These are phyloP conservation scores for Hydrolagus colliei DNA, from an alignment of 2,797 vertebrate genomes.

Conservation along the genomic window DNA sequence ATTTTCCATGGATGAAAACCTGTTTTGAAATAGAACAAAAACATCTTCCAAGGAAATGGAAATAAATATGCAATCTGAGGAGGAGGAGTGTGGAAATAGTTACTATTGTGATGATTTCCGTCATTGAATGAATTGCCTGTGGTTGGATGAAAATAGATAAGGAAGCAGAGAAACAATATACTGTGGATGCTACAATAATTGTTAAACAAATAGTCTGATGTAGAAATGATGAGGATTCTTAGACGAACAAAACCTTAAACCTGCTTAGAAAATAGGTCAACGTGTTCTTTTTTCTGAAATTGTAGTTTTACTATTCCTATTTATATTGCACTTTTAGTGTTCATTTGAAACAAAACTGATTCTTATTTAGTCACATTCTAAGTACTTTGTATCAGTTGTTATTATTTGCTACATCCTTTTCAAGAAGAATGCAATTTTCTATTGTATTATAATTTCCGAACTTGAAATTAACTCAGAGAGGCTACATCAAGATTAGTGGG, in stretches of 20 bases:
- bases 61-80: background rate
- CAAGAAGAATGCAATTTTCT: background rate
- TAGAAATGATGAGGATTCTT: background rate
- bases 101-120: background rate
- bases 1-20: background rate
- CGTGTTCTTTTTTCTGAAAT: background rate
- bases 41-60: background rate
- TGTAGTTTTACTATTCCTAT: background rate
- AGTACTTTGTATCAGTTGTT: background rate
- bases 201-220: background rate
- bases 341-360: too few relatives aligned
- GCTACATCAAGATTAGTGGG: background rate
- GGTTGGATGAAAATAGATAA: constrained; percentile 9
- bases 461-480: background rate
- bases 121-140: background rate
- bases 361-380: background rate
- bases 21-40: background rate
- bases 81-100: background rate
- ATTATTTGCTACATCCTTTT: background rate
- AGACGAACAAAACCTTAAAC: background rate
- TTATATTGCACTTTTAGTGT: too few relatives aligned
- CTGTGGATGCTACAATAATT: background rate
- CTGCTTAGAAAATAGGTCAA: background rate
- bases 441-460: background rate
- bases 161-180: background rate